These are phyloP conservation scores for Dromococcyx pavoninus DNA, from an alignment of 2,797 vertebrate genomes.

Conservation along the genomic window DNA sequence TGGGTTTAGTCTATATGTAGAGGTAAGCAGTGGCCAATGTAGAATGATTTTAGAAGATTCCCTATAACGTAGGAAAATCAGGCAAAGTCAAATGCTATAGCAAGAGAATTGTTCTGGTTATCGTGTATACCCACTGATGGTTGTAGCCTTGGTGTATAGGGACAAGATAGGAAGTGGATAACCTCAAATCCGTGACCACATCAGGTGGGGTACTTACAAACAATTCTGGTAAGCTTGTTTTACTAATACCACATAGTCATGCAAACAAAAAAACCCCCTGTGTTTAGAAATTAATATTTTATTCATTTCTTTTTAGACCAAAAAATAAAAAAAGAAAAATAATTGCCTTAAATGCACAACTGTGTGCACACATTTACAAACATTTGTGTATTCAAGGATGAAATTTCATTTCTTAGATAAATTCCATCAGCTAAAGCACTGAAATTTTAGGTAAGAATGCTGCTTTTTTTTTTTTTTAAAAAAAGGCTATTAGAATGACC, in stretches of 20 bases:
- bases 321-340: background rate
- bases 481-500: background rate
- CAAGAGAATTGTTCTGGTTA: background rate
- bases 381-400: background rate
- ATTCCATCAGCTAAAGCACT: background rate
- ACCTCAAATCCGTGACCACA: rapidly evolving
- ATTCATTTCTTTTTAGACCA: background rate
- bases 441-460: background rate
- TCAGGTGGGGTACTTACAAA: rapidly evolving
- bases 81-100: background rate
- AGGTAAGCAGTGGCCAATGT: background rate
- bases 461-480: background rate
- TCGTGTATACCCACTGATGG: background rate
- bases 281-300: background rate
- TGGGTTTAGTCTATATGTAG: background rate
- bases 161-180: background rate
- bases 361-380: background rate
- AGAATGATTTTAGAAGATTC: background rate
- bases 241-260: background rate
- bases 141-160: background rate
- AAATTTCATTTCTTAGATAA: background rate
- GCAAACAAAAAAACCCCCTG: background rate
- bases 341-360: background rate
- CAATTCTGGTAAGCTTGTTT: background rate
- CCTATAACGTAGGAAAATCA: background rate